These are phyloP conservation scores for Notocelia uddmanniana DNA, from an alignment of 2,888 invertebrate genomes.

Conservation along the genomic window DNA sequence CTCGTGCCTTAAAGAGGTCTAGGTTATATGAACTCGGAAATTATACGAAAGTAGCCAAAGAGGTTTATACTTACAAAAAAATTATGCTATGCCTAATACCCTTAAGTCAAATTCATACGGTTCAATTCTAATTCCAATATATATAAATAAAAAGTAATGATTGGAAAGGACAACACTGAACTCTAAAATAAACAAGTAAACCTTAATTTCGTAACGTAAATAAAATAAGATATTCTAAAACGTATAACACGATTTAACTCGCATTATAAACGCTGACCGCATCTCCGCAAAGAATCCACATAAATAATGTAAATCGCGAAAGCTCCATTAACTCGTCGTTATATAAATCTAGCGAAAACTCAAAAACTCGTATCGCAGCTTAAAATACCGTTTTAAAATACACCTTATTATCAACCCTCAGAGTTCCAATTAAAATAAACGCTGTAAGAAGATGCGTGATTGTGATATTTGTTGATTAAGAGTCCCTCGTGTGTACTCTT, in stretches of 20 bases:
- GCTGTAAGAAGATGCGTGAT: neutral
- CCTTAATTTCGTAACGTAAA: conserved; percentile 5
- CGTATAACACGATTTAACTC: conserved; percentile 30
- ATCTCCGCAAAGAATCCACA: conserved; percentile 35
- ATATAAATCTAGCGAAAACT: conserved; percentile 25
- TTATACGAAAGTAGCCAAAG: no score
- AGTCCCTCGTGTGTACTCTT: neutral
- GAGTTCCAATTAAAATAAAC: neutral
- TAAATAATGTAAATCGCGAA: conserved; percentile 44
- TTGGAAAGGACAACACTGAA: neutral
- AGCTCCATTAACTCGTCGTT: conserved; percentile 41
- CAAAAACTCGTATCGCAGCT: neutral
- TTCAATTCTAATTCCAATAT: no score
- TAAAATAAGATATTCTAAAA: conserved; percentile 29
- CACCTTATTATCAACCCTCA: neutral
- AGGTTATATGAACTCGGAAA: no score
- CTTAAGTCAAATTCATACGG: no score
- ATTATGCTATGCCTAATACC: no score
- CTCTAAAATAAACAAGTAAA: neutral
- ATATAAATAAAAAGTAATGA: no score
- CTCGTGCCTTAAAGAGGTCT: no score
- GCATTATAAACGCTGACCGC: conserved; percentile 31
- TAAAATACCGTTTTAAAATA: neutral
- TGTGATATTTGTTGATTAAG: neutral
- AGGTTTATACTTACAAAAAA: no score